Conservation (phyloP, 1,140 invertebrate species). For the Anadara kagoshimensis region DNA sequence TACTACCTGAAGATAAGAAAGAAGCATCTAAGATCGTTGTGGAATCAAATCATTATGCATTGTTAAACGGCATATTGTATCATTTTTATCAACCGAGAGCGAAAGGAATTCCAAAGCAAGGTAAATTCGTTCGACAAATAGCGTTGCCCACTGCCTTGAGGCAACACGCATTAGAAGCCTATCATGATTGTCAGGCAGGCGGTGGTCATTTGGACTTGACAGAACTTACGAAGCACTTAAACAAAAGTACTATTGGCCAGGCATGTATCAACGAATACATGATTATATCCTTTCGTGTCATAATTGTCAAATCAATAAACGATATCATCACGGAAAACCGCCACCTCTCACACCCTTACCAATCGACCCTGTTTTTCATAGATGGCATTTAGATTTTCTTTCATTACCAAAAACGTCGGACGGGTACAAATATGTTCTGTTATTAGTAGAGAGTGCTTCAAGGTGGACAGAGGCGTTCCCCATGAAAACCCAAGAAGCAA, state of each 20-base stretch:
- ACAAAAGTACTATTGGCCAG: neutral
- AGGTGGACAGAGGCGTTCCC: constrained; percentile 43
- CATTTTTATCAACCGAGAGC: neutral
- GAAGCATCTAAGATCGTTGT: no score
- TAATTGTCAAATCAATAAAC: constrained; percentile 33
- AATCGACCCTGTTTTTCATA: constrained; percentile 34
- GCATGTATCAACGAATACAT: neutral
- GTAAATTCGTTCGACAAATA: neutral
- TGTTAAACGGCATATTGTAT: neutral
- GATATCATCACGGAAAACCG: constrained; percentile 8
- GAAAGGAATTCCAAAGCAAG: neutral
- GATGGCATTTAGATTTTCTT: constrained; percentile 44
- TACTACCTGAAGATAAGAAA: neutral
- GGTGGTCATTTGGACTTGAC: neutral
- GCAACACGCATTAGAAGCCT: neutral
- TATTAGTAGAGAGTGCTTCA: constrained; percentile 42
- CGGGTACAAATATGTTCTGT: constrained; percentile 42
- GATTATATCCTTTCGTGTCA: constrained; percentile 27
- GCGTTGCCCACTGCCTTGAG: neutral
- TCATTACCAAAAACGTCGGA: constrained; percentile 31
- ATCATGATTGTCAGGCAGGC: no score
- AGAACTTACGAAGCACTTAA: neutral
- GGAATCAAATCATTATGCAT: neutral
- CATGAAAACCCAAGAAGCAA: constrained; percentile 39
- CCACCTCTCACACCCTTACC: constrained; percentile 32